These are phyloP conservation scores for Tetropium fuscum DNA, from an alignment of 2,888 invertebrate species.

Conservation along the genomic window DNA sequence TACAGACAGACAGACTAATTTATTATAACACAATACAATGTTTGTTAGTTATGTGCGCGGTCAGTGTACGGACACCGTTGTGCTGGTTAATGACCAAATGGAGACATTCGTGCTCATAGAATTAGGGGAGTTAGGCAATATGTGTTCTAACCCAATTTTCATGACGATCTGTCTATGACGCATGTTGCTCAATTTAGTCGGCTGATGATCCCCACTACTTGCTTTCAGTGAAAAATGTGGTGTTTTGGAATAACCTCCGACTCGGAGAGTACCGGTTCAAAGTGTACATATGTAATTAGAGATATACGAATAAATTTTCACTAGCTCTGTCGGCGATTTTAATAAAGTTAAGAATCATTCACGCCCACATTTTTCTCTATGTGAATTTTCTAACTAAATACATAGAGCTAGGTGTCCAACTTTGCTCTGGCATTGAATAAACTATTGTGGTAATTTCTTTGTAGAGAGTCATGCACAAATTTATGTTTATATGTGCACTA, in stretches of 20 bases:
- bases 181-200: constrained; percentile 27
- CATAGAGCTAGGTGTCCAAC: too few species aligned
- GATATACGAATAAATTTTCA: too few species aligned
- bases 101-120: constrained; percentile 64
- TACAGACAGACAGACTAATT: constrained; percentile 52
- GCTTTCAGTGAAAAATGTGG: neutral
- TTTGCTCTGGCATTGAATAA: too few species aligned
- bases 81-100: constrained; percentile 61
- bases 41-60: constrained; percentile 65
- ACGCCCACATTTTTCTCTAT: too few species aligned
- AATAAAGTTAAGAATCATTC: too few species aligned
- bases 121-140: constrained; percentile 63
- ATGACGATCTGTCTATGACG: constrained; percentile 55
- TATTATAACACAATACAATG: constrained; percentile 58
- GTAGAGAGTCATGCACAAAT: too few species aligned
- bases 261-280: too few species aligned
- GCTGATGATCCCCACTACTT: neutral
- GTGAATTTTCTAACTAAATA: too few species aligned
- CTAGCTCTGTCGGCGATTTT: too few species aligned
- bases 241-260: neutral
- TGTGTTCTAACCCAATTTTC: constrained; percentile 62
- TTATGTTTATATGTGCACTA: too few species aligned
- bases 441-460: too few species aligned
- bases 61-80: constrained; percentile 62
- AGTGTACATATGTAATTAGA: too few species aligned